Evolutionary conservation across 2,113 vertebrate species (phyloP), one percentile per base, ranked within the genome.

Genomic region (Coryphaenoides rupestris): DNA sequence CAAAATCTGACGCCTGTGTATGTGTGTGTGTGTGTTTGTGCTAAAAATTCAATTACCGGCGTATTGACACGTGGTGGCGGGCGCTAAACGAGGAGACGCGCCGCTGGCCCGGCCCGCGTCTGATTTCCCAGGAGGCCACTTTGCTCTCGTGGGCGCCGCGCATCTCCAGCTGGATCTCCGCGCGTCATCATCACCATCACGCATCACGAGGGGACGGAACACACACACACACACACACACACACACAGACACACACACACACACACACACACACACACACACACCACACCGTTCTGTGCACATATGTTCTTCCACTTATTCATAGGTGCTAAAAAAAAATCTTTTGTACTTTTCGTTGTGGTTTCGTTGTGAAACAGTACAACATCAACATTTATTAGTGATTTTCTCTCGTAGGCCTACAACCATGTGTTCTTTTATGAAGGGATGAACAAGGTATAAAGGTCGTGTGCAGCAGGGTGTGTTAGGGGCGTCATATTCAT

Each of bases 1-100:
- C 69, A 73, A 79, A 75, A 90, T 90, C 90, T 91, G 80, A 93
- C 79, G 66, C 91, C 93, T 91, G 93, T 94, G 33, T 40, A 93
- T 97, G 96, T 96, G 94, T 94, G 92, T n/a, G n/a, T n/a, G n/a
- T n/a, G 33, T 40, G 93, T 97, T 98, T 96, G 94, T 94, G 92
- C 94, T 95, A 93, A 94, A 96, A 95, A 96, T 97, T 98, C 95
- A 98, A 97, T 98, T 96, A 96, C 94, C 94, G 92, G 91, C 93
- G 94, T 95, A 96, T 95, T 97, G 95, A 98, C 96, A 94, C 93
- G 93, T 93, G 93, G 95, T 93, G 9, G 91, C 90, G 94, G 93
- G 95, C 92, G 93, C 93, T 94, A 91, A 92, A 93, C 92, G 92
- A 93, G 93, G 92, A 94, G 94, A 95, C 95, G 94, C 88, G 26